These are phyloP conservation scores for Sula dactylatra DNA, from an alignment of 2,113 vertebrate genomes.

Conservation along the genomic window DNA sequence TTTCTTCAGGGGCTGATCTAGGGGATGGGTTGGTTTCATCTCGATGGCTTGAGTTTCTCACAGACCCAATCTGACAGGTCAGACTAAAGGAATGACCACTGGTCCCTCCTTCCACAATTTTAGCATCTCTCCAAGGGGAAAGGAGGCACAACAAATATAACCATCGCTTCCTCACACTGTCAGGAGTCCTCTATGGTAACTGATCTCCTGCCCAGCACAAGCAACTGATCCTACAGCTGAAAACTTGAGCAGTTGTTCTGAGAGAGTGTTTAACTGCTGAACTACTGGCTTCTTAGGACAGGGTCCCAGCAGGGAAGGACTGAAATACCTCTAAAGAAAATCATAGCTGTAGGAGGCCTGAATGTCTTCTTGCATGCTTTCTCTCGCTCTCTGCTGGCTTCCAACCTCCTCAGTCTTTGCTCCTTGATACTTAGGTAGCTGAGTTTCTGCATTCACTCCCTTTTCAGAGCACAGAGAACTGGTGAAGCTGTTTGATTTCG, in stretches of 20 bases:
- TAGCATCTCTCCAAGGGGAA: not conserved
- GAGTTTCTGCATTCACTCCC: not conserved
- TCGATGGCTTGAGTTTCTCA: not conserved
- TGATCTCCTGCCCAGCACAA: not conserved
- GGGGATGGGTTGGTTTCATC: not conserved
- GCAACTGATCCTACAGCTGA: not conserved
- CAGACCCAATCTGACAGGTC: not conserved
- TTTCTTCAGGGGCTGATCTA: not conserved
- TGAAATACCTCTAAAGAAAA: constrained; percentile 39
- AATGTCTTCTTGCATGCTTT: not conserved
- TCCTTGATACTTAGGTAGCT: not conserved
- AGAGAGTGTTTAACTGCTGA: not conserved
- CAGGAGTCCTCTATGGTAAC: not conserved
- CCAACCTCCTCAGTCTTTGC: not conserved
- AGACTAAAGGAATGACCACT: not conserved
- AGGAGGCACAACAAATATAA: not conserved
- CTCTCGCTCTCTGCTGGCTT: constrained; percentile 10
- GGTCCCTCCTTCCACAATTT: not conserved
- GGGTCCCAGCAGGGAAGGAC: constrained; percentile 40
- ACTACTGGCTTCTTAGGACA: constrained; percentile 30
- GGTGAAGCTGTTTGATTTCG: not conserved
- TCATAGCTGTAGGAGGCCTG: not conserved
- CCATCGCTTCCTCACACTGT: fast-evolving
- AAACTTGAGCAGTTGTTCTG: not conserved
- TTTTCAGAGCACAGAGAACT: not conserved